phyloP scores from a whole-genome alignment of 2,797 vertebrate species.

The Liasis olivaceus region DNA sequence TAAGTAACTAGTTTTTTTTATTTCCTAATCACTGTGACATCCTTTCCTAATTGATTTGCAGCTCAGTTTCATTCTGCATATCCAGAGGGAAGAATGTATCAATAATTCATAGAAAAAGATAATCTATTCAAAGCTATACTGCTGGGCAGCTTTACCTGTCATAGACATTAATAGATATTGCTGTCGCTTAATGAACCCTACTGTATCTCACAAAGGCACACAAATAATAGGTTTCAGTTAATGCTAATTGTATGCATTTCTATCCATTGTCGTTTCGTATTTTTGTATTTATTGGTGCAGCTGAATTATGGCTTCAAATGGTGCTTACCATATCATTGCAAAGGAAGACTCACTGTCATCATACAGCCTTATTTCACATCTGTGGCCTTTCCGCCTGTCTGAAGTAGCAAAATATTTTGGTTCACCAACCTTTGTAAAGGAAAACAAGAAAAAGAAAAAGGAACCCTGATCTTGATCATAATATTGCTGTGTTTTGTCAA shows the following conservation, averaged over 20 bases:
- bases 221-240: conserved; percentile 26
- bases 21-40: neutral
- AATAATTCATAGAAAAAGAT: conserved; percentile 34
- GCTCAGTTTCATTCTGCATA: conserved; percentile 25
- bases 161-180: conserved; percentile 17
- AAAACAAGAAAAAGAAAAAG: too few species aligned
- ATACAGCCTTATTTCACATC: conserved; percentile 91
- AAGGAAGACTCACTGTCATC: conserved; percentile 90
- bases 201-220: conserved; percentile 5
- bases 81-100: conserved; percentile 40
- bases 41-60: conserved; percentile 33
- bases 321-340: conserved; percentile 86
- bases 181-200: neutral
- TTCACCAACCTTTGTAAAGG: conserved; percentile 83
- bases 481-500: neutral
- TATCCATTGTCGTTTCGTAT: neutral
- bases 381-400: conserved; percentile 90
- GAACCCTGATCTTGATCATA: neutral
- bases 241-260: neutral
- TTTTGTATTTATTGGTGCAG: neutral
- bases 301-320: conserved; percentile 31
- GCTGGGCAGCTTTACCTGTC: conserved; percentile 3
- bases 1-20: neutral
- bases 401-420: conserved; percentile 88
- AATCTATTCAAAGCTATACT: conserved; percentile 4